Evolutionary conservation across 2,888 invertebrate species (phyloP), one percentile per base, ranked within the genome.

Genomic region (Zelleria hepariella): DNA sequence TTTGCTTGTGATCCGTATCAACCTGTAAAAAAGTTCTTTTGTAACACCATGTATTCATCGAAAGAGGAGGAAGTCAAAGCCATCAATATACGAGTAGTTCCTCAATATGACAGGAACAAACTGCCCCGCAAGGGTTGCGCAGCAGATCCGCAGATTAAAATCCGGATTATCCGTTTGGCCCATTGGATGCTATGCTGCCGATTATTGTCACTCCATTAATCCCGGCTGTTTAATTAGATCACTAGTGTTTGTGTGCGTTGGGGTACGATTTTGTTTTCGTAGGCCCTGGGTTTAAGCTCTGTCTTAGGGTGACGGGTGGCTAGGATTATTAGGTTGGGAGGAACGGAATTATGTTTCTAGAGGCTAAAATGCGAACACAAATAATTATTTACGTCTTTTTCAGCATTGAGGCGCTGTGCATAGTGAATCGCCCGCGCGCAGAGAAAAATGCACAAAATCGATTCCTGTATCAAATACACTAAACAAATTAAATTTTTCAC

Each of bases 171-270:
- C 85, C 80, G 72, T 42, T 65, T 67, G 68, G 68, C 75, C 77
- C 71, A 67, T 68, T 70, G 72, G 74, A 70, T 71, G 72, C 68
- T 73, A 74, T 78, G 73, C 71, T 78, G 78, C 32, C 85, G 81
- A 86, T 86, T 86, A 86, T 86, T 85, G 86, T 86, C 86, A 86
- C 83, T 75, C 81, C 83, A 85, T 84, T 86, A 83, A 85, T 82
- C 81, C 78, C 67, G 66, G 73, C 74, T 75, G 76, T 80, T 82
- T 82, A 84, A 84, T 85, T 83, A 85, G 75, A 82, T 80, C 72
- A 71, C 65, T 57, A 56, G 60, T 54, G 60, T 61, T 58, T 61
- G 52, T 48, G 53, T 57, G 59, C 48, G 60, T 62, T 62, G 60
- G 57, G 27, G 42, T 42, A 42, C 60, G 58, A 63, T 64, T 67